These are phyloP conservation scores for Melanotaenia parkinsoni DNA, from an alignment of 2,797 vertebrate genomes.

Conservation along the genomic window DNA sequence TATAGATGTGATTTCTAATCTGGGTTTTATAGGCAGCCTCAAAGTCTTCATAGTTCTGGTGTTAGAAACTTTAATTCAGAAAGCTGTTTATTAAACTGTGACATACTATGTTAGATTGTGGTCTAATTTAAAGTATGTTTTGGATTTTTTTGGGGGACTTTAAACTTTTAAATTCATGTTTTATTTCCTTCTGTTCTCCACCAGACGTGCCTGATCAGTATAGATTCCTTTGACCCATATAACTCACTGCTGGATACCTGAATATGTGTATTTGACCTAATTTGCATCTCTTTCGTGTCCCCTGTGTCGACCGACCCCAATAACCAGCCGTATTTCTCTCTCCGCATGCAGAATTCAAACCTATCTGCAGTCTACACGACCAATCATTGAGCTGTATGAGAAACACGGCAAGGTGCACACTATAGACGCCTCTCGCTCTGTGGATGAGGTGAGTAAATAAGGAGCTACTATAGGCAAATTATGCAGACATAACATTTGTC, in stretches of 20 bases:
- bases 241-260: constrained; percentile 47
- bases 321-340: constrained; percentile 49
- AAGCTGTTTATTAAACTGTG: too few species aligned
- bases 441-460: constrained; percentile 86
- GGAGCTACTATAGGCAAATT: too few species aligned
- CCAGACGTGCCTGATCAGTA: constrained; percentile 36
- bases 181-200: neutral
- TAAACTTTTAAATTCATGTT: too few species aligned
- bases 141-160: too few species aligned
- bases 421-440: constrained; percentile 90
- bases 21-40: too few species aligned
- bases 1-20: too few species aligned
- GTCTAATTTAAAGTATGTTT: too few species aligned
- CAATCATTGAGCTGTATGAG: constrained; percentile 92
- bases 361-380: constrained; percentile 94
- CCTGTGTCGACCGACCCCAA: constrained; percentile 58
- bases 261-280: constrained; percentile 62
- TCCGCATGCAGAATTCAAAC: constrained; percentile 89
- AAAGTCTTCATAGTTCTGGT: too few species aligned
- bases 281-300: constrained; percentile 57
- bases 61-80: too few species aligned
- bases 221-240: constrained; percentile 59
- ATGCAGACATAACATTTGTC: too few species aligned
- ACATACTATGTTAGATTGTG: too few species aligned
- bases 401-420: constrained; percentile 91